Evolutionary conservation across 2,113 vertebrate genomes (phyloP), one percentile per base, ranked within the genome.

Genomic region (Ceratotherium simum): DNA sequence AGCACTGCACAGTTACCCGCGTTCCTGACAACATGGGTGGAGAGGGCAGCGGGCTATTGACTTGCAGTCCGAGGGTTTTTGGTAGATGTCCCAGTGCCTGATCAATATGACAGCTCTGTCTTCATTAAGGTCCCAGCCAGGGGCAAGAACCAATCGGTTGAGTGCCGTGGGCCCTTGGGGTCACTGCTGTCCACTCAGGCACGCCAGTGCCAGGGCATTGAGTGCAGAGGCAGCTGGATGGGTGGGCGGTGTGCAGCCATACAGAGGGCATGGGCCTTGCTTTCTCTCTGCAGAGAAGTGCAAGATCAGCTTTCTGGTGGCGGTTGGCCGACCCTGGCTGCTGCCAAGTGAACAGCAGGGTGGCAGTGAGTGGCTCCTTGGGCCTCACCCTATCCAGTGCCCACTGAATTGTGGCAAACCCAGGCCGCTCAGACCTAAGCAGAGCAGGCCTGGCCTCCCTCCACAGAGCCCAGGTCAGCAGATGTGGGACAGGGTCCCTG

Each of bases 41-140:
- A 82, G 95, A 78, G 75, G 58, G 64, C 83, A 72, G n/a, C n/a
- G 46, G 82, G 42, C 62, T 84, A 91, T 86, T 60, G 81, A 86
- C 80, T 46, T 62, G 62, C n/a, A 39, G 54, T 93, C 60, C 2
- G 14, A n/a, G 56, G 81, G 56, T 3, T 73, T 92, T 89, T n/a
- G 85, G 90, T 84, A 70, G 91, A 80, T 31, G 48, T 86, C 93
- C 87, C 86, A 42, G 79, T 0, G 1, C 65, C 51, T 31, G 79
- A 95, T 98, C 91, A 79, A 81, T 92, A 42, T 27, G 67, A 85
- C 51, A 69, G 62, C 85, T 98, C 65, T 88, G 67, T 89, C 94
- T 95, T 95, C 86, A 85, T 96, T 96, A 85, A 80, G 33, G 70
- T 64, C 80, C 78, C 46, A 89, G 94, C 46, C 70, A 67, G 97